Base-by-base conservation (phyloP, 2,888 invertebrate genomes). In the Autographa gamma region DNA sequence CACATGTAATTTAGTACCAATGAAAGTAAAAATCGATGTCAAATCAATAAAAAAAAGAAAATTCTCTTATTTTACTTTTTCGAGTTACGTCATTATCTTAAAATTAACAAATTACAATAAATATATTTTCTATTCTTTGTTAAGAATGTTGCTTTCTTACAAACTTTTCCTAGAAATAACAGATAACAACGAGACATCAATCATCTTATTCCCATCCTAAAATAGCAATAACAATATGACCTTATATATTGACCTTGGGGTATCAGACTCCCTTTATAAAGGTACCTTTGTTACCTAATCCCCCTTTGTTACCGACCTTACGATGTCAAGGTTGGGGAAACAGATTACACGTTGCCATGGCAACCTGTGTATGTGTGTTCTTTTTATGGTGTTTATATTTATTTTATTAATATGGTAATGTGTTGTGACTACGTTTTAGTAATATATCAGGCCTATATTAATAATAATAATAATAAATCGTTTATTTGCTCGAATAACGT, bases 231-330 rank as follows among this genome's bases (percentile, higher is more conserved):
- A 16, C 16, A n/a, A 3, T 3, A 25, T 18, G 13, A 67, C 31
- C n/a, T 25, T 31, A 16, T 11, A 32, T 59, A n/a, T 48, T 52
- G n/a, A 56, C 54, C 54, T 56, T 25, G 56, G 38, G 13, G 11
- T 41, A 71, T 52, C 13, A 32, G 19, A 63, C 4, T 63, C 38
- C 43, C 63, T 58, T 52, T 60, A 60, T 62, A 52, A 71, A 71
- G 25, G 38, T 18, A 16, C 16, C 63, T 71, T 71, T 79, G 60
- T 43, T 43, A 71, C 62, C 62, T 63, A 25, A 79, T 79, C 66
- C 63, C n/a, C 34, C 38, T 43, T 56, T 63, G 11, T 73, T 9
- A 14, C 41, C 32, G 25, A 61, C 60, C 75, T 66, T 59, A 18
- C 5, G 9, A 60, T 48, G 61, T 70, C 41, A 66, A 60, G 41